Conservation (phyloP, 2,797 vertebrate genomes). For the Hapalemur alaotrensis region DNA sequence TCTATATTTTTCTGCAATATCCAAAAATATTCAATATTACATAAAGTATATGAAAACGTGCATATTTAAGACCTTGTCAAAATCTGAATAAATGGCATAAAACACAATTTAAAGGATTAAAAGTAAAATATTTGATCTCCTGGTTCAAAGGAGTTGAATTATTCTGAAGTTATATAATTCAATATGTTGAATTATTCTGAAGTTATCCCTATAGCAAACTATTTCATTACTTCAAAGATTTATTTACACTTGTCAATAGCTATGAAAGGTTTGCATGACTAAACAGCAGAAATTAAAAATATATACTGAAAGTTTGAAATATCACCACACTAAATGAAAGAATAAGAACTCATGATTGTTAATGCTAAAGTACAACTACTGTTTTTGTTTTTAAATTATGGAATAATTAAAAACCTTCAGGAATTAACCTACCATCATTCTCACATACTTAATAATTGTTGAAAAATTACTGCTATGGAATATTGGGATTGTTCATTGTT, state of each 20-base stretch:
- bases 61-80: background rate
- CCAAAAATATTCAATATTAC: background rate
- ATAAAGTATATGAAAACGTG: background rate
- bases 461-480: background rate
- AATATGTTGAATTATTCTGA: slow-evolving; percentile 32
- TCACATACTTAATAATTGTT: background rate
- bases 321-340: background rate
- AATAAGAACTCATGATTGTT: background rate
- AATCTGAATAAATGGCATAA: slow-evolving; percentile 33
- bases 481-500: background rate
- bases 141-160: slow-evolving; percentile 23
- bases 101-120: slow-evolving; percentile 48
- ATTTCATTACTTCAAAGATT: slow-evolving; percentile 40
- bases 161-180: background rate
- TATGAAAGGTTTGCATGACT: background rate
- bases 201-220: background rate
- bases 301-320: background rate
- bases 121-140: slow-evolving; percentile 30
- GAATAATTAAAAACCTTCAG: background rate
- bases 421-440: background rate
- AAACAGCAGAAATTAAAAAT: slow-evolving; percentile 28
- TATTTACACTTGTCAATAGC: background rate
- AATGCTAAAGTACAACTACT: background rate
- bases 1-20: background rate
- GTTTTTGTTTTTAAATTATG: slow-evolving; percentile 16